Evolutionary conservation across 2,888 invertebrate genomes (phyloP).

Genomic region (Trichacis sp.): DNA sequence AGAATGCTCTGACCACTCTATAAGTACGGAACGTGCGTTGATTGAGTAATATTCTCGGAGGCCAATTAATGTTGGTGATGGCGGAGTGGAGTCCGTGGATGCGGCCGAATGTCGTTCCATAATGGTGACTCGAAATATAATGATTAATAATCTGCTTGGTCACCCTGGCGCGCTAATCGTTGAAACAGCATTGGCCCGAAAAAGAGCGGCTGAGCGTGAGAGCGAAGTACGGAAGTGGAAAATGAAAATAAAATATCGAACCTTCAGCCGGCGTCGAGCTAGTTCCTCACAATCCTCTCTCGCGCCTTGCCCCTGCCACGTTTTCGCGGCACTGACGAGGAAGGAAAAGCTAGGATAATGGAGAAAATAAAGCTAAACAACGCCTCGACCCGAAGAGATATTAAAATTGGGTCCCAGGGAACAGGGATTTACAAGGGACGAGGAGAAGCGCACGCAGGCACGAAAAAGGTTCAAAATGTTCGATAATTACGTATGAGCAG

Average conservation of each 20-base stretch:
- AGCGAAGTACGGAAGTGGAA: slow-evolving; percentile 29
- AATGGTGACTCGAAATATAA: slow-evolving; percentile 21
- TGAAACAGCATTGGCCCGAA: slow-evolving; percentile 43
- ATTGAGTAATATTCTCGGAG: slow-evolving; percentile 28
- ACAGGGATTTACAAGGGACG: slow-evolving; percentile 31
- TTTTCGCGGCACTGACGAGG: slow-evolving; percentile 28
- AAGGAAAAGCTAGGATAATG: slow-evolving; percentile 49
- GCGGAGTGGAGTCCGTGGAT: slow-evolving; percentile 22
- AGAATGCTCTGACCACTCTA: no score
- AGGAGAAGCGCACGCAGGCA: no score
- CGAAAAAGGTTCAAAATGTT: slow-evolving; percentile 51
- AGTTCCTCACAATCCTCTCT: no score
- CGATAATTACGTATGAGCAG: slow-evolving; percentile 59
- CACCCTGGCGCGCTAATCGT: slow-evolving; percentile 45
- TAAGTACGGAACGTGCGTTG: slow-evolving; percentile 17
- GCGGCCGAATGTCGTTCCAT: slow-evolving; percentile 30
- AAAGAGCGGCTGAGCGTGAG: slow-evolving; percentile 31
- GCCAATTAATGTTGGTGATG: slow-evolving; percentile 33
- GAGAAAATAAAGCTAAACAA: slow-evolving; percentile 48
- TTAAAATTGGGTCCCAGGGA: slow-evolving; percentile 39
- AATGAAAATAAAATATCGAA: slow-evolving; percentile 39
- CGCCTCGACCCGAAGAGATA: slow-evolving; percentile 31
- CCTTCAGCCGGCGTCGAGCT: no score
- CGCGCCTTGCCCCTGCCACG: no score
- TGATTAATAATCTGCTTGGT: slow-evolving; percentile 45